Evolutionary conservation across 1,140 invertebrate genomes (phyloP).

Genomic region (Tachypleus tridentatus): DNA sequence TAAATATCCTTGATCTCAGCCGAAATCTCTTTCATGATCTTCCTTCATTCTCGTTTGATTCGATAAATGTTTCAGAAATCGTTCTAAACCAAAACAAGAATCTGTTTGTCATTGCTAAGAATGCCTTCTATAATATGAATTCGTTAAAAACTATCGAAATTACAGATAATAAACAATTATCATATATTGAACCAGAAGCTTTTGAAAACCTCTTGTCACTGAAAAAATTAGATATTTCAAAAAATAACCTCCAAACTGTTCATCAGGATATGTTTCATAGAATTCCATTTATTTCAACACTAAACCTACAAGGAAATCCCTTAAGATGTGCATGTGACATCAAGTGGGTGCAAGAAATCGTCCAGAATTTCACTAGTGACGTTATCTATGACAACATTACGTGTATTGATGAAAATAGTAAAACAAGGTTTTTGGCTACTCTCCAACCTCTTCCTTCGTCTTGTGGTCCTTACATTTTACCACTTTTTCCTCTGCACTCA

Average conservation of each 20-base stretch:
- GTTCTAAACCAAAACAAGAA: slow-evolving; percentile 1
- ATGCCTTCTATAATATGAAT: slow-evolving; percentile 1
- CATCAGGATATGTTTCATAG: background rate
- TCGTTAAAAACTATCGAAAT: background rate
- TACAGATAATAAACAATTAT: background rate
- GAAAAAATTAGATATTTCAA: background rate
- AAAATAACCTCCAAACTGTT: slow-evolving; percentile 2
- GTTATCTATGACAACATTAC: background rate
- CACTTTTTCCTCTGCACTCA: slow-evolving; percentile 1
- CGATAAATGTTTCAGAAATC: slow-evolving; percentile 3
- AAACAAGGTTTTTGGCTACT: background rate
- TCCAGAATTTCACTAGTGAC: background rate
- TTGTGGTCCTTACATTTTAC: slow-evolving; percentile 1
- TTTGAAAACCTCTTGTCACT: background rate
- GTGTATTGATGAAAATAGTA: background rate
- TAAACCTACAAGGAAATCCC: slow-evolving; percentile 1
- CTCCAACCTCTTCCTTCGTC: slow-evolving; percentile 1
- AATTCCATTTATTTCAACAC: background rate
- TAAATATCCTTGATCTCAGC: background rate
- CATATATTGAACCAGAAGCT: background rate
- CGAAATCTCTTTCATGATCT: background rate
- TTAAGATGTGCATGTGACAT: slow-evolving; percentile 2
- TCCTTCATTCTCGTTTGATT: background rate
- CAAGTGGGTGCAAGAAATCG: slow-evolving; percentile 4
- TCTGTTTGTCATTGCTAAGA: slow-evolving; percentile 1